These are phyloP conservation scores for Thalassoma bifasciatum DNA, from an alignment of 2,113 vertebrate species.

Conservation along the genomic window DNA sequence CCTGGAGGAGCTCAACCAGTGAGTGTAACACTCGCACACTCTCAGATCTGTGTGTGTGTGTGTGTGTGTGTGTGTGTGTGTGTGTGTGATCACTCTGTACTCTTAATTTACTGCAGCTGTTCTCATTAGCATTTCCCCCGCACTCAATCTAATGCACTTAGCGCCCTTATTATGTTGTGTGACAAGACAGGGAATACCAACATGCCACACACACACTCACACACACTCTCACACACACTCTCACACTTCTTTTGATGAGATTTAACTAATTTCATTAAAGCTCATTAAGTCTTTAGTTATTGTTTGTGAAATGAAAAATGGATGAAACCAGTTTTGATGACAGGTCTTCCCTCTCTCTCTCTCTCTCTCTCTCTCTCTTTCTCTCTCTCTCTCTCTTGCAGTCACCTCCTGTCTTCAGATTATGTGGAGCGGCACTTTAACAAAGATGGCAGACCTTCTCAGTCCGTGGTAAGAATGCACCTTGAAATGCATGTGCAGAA, in stretches of 20 bases:
- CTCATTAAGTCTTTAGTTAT: slow-evolving; percentile 3
- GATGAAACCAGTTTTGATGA: slow-evolving; percentile 2
- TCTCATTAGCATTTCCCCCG: slow-evolving; percentile 59
- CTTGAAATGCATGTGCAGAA: no score
- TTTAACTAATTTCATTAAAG: slow-evolving; percentile 29
- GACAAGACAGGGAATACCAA: slow-evolving; percentile 52
- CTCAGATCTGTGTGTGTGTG: not conserved
- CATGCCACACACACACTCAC: slow-evolving; percentile 24
- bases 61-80: no score
- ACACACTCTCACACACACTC: no score
- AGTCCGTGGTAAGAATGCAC: slow-evolving; percentile 88
- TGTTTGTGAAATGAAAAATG: slow-evolving; percentile 19
- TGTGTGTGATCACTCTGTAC: slow-evolving; percentile 36
- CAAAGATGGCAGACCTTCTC: slow-evolving; percentile 79
- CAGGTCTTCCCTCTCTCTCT: slow-evolving; percentile 28
- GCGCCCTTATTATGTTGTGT: slow-evolving; percentile 50
- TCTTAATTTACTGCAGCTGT: slow-evolving; percentile 62
- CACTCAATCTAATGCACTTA: slow-evolving; percentile 58
- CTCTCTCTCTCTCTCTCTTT: no score
- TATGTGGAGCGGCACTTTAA: slow-evolving; percentile 90
- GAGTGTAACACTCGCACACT: slow-evolving; percentile 64
- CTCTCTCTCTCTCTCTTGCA: slow-evolving; percentile 70
- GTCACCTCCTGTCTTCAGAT: slow-evolving; percentile 90
- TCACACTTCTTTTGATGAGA: slow-evolving; percentile 18
- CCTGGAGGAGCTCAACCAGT: slow-evolving; percentile 94